Percentiles rank a stretch among this genome's conserved stretches.
Conservation (phyloP, 2,888 invertebrate genomes). For the Plebejus melissa region DNA sequence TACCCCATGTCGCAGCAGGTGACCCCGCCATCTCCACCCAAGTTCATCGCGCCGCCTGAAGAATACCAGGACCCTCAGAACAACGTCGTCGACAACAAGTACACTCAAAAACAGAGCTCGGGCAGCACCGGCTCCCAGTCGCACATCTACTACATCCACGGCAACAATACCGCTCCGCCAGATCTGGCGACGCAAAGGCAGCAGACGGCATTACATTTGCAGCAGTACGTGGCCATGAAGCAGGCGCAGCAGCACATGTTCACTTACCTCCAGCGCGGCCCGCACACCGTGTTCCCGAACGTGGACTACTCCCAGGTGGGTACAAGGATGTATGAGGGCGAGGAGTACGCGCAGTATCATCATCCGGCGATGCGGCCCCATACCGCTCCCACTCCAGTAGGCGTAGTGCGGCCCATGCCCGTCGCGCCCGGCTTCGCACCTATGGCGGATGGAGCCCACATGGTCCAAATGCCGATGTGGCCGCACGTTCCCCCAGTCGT, state of each 20-base stretch:
- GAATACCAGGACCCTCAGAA: constrained; percentile 73
- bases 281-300: constrained; percentile 68
- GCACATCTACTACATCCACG: constrained; percentile 70
- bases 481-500: constrained; percentile 63
- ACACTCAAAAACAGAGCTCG: constrained; percentile 44
- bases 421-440: constrained; percentile 53
- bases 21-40: constrained; percentile 66
- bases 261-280: constrained; percentile 64
- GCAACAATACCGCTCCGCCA: constrained; percentile 55
- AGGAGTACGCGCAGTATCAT: constrained; percentile 62
- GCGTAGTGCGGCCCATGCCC: constrained; percentile 59
- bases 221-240: constrained; percentile 76
- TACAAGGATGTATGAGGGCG: constrained; percentile 60
- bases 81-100: constrained; percentile 56
- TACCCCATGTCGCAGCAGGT: constrained; percentile 73
- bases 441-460: constrained; percentile 57
- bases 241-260: constrained; percentile 76
- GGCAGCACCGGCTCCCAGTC: constrained; percentile 50
- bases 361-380: constrained; percentile 63
- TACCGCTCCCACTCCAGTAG: constrained; percentile 63
- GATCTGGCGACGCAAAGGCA: constrained; percentile 69
- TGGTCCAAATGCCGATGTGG: constrained; percentile 71
- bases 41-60: constrained; percentile 70
- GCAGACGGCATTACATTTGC: constrained; percentile 70
- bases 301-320: constrained; percentile 55